These are phyloP conservation scores for Glaucidium brasilianum DNA, from an alignment of 2,113 vertebrate species.

Conservation along the genomic window DNA sequence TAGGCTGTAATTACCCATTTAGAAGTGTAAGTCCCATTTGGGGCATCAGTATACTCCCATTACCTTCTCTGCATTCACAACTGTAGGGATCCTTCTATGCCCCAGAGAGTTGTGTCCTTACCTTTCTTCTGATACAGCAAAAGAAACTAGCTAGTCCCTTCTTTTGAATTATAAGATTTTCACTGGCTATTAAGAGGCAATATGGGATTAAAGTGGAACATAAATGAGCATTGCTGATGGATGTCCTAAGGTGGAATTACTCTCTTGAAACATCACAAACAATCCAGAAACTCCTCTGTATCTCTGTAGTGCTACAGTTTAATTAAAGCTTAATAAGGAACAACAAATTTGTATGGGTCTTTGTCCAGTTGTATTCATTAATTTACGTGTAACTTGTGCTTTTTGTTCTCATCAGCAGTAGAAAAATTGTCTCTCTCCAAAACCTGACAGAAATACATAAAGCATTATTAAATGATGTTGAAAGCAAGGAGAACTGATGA, in stretches of 20 bases:
- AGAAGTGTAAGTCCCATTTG: background rate
- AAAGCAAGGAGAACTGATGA: background rate
- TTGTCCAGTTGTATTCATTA: background rate
- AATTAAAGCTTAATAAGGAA: conserved; percentile 23
- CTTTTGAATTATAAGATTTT: background rate
- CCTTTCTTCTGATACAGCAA: background rate
- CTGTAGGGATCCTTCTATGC: background rate
- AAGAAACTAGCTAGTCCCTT: background rate
- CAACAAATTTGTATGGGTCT: background rate
- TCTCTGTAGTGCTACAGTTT: background rate
- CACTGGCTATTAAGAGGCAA: background rate
- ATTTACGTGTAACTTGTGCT: background rate
- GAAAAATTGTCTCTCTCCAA: background rate
- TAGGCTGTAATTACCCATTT: background rate
- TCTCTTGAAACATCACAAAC: background rate
- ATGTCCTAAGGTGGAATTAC: background rate
- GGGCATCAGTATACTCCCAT: background rate
- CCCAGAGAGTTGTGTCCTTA: background rate
- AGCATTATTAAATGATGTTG: background rate
- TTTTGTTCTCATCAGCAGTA: background rate
- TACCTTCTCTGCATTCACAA: background rate
- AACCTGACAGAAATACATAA: background rate
- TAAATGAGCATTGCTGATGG: background rate
- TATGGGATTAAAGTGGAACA: background rate
- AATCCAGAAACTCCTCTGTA: background rate